Evolutionary conservation across 2,888 invertebrate species (phyloP), one percentile per base, ranked within the genome.

Genomic region (Nasonovia ribisnigri): DNA sequence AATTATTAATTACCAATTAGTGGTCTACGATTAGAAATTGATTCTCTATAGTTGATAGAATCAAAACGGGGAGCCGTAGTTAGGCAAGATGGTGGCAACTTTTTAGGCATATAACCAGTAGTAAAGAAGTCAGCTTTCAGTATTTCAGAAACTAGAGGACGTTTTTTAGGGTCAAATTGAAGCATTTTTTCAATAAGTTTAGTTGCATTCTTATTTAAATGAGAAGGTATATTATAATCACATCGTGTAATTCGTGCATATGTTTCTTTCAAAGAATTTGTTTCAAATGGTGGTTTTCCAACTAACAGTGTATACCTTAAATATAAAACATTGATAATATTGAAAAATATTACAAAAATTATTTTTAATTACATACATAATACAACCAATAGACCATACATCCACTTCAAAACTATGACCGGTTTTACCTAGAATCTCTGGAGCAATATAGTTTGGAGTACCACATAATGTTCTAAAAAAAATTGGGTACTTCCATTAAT

Each of bases 341-440:
- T 26, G 16, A 67, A 77, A 77, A 92, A 26, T 67, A 51, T 89
- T 88, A 54, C 20, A 20, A 60, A 90, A 29, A 29, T 92, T 67
- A 51, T 93, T 42, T 36, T 54, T 46, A 6, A 93, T 48, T 46
- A 96, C 96, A 96, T 95, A 97, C 98, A 99, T 97, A 95, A 99
- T 99, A 96, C 99, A 99, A n/a, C 99, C 99, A 95, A 99, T 97
- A 67, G 99, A 99, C 99, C 99, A 99, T 95, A 99, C 97, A 96
- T 99, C 99, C 16, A 99, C 99, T 96, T 99, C 99, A 96, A 98
- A 99, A 84, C 99, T 99, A 96, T 99, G 99, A 0, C 99, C 99
- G 95, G 98, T 98, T 96, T 99, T 99, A 88, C 97, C 98, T 95
- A 99, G 96, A 95, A 99, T 99, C 96, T 99, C 99, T 0, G 99